phyloP scores from a whole-genome alignment of 2,888 invertebrate genomes.

The Tetragonula carbonaria region DNA sequence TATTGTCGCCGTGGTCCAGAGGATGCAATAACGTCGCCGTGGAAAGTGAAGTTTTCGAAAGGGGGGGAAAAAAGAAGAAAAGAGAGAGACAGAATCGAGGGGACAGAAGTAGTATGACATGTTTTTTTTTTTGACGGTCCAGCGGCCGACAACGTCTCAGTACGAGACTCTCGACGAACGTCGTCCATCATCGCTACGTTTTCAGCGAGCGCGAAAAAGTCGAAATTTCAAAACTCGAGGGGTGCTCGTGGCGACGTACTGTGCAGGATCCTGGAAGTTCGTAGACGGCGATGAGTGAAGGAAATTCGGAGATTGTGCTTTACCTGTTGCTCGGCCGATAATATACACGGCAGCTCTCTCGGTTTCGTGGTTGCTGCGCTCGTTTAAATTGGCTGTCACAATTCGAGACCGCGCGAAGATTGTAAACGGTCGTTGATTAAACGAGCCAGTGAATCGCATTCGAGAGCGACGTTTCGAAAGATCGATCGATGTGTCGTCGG shows the following conservation, averaged over 20 bases:
- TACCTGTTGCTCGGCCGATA: not conserved
- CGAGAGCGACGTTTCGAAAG: constrained; percentile 60
- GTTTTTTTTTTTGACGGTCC: constrained; percentile 20
- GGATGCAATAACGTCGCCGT: constrained; percentile 36
- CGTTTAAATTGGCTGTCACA: constrained; percentile 42
- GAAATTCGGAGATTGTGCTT: constrained; percentile 21
- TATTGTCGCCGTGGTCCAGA: constrained; percentile 41
- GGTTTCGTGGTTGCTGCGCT: not conserved
- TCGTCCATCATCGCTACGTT: not conserved
- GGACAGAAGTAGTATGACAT: constrained; percentile 29
- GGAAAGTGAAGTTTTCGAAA: constrained; percentile 58
- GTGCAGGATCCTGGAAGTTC: constrained; percentile 10
- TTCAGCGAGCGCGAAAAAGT: not conserved
- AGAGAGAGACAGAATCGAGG: constrained; percentile 40
- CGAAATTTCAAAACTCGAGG: constrained; percentile 8
- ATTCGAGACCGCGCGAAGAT: constrained; percentile 22
- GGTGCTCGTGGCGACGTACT: not conserved
- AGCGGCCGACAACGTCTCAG: not conserved
- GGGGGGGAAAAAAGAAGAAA: constrained; percentile 40
- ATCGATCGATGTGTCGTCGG: constrained; percentile 56
- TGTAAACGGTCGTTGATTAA: not conserved
- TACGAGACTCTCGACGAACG: constrained; percentile 5
- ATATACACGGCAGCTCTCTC: constrained; percentile 8
- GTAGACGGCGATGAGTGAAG: constrained; percentile 23
- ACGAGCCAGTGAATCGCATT: constrained; percentile 38